Evolutionary conservation across 2,113 vertebrate genomes (phyloP), one percentile per base, ranked within the genome.

Genomic region (Nothocercus nigrocapillus): DNA sequence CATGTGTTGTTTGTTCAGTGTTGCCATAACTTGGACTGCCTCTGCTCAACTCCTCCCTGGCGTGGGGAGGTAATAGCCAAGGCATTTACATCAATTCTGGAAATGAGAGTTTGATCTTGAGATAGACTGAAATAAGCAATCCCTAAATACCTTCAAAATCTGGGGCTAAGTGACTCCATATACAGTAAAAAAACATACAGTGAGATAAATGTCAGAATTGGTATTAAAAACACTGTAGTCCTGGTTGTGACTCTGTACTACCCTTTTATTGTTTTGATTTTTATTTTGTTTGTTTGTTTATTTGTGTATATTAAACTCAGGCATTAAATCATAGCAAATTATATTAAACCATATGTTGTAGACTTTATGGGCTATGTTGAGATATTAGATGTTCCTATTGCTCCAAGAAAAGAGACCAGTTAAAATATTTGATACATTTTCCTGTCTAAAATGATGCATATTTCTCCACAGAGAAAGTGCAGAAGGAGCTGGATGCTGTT

Each of bases 401-500:
- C 27, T 90, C 15, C 69, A 63, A 90, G 70, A 53, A 70, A 81
- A 87, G 30, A 70, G 11, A 84, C 9, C 14, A 49, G 22, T 56
- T 77, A 42, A 85, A 85, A 24, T 69, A 77, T 67, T 90, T 82
- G 11, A 54, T 25, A 19, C 21, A n/a, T 72, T 89, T 85, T 47
- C 34, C 81, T 9, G 21, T 49, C 45, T 92, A 74, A 81, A 81
- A 40, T 56, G 42, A 13, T 79, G 36, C 85, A 5, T 86, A 28
- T 85, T 89, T 85, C 32, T 87, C 47, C 17, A n/a, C 81, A 97
- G 97, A 83, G 22, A 96, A 89, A 69, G 96, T 96, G 53, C 97
- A 98, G 82, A 92, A 91, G 76, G 98, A 97, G 82, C 54, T 98
- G 63, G 97, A 97, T 11, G 8, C 38, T 9, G 89, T 90, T 49